Base-by-base conservation (phyloP, 2,797 vertebrate species). In the Bucorvus abyssinicus region DNA sequence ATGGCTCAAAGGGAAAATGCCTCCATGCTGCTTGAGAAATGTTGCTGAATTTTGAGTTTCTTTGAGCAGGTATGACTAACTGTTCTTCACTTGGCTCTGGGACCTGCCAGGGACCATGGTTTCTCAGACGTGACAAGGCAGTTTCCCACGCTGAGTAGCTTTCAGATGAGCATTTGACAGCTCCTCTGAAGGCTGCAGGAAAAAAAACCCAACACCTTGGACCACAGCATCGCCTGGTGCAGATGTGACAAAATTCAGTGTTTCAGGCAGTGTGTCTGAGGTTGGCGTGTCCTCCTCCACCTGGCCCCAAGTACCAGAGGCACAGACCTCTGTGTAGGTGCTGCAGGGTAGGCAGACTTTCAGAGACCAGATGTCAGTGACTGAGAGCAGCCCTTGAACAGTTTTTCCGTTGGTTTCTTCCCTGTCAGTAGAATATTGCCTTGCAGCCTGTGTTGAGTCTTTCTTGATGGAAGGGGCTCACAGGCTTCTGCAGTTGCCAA, bases 161-260 rank as follows among this genome's bases (percentile, higher is more conserved):
- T 93, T 92, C 57, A 34, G 67, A 63, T 40, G 78, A 87, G 74
- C 74, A 50, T 69, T 82, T 94, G 91, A 92, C 94, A 82, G 84
- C 75, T 89, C 18, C 61, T 89, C 70, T 92, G 83, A 84, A 71
- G 60, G 63, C 44, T 0, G 0, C 3, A 24, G 52, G 38, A 76
- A 55, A 74, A 81, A 61, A 84, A 53, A 80, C 64, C 74, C 55
- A 81, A 87, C 78, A 71, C 59, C 5, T 4, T 55, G 74, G 81
- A 86, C 69, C 59, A 40, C 92, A 90, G 59, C 23, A n/a, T 73
- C 20, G 24, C 79, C 63, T 1, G 3, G 45, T 71, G 40, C 34
- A 63, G 70, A 69, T 36, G 53, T 82, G 74, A 57, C 50, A 68
- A 36, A 90, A 84, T 36, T 19, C 30, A 0, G 0, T 23, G 12